Evolutionary conservation across 2,113 vertebrate genomes (phyloP).

Genomic region (Cyanistes caeruleus): DNA sequence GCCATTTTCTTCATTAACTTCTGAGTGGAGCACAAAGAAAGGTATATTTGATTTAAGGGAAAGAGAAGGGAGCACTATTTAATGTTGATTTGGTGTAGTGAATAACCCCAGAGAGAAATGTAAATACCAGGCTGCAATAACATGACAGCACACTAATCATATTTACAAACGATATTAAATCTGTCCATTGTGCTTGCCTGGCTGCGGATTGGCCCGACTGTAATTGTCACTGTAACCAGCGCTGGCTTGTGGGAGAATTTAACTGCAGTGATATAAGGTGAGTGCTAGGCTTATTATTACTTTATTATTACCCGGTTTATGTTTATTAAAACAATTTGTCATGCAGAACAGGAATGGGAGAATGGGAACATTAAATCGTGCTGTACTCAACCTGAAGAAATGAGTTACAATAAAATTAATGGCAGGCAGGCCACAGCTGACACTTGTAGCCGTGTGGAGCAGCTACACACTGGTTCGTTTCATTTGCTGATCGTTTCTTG

Average conservation of each 20-base stretch:
- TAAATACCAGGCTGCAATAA: slow-evolving; percentile 98
- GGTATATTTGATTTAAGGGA: slow-evolving; percentile 81
- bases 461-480: slow-evolving; percentile 86
- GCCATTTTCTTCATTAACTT: slow-evolving; percentile 91
- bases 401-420: slow-evolving; percentile 96
- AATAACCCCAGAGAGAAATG: slow-evolving; percentile 97
- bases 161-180: slow-evolving; percentile 99
- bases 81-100: slow-evolving; percentile 91
- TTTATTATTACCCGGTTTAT: slow-evolving; percentile 99
- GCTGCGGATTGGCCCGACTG: slow-evolving; percentile 88
- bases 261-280: slow-evolving; percentile 99
- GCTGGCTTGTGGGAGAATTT: slow-evolving; percentile 96
- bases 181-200: slow-evolving; percentile 95
- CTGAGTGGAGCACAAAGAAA: slow-evolving; percentile 79
- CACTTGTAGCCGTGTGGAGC: slow-evolving; percentile 76
- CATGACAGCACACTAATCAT: slow-evolving; percentile 99
- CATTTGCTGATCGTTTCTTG: slow-evolving; percentile 92
- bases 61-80: slow-evolving; percentile 86
- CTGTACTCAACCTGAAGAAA: slow-evolving; percentile 93
- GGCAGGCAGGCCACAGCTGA: slow-evolving; percentile 80
- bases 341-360: slow-evolving; percentile 98
- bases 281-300: slow-evolving; percentile 99
- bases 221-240: slow-evolving; percentile 98
- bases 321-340: slow-evolving; percentile 99
- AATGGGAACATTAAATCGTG: slow-evolving; percentile 98